Evolutionary conservation across 2,888 invertebrate species (phyloP).

Genomic region (Allygus modestus): DNA sequence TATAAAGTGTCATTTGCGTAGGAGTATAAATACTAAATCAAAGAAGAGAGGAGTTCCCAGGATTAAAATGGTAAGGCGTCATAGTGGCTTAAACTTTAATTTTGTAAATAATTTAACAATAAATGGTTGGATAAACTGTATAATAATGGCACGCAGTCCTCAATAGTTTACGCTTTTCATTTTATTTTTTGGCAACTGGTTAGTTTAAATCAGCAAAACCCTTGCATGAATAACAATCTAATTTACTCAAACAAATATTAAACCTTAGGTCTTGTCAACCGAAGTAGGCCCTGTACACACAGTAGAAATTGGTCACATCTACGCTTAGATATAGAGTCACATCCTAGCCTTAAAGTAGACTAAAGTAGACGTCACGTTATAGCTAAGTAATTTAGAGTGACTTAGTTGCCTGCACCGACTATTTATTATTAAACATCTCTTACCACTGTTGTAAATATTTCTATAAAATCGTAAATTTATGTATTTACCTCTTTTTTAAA

Average conservation of each 20-base stretch:
- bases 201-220: conserved; percentile 29
- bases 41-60: conserved; percentile 27
- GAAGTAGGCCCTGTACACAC: conserved; percentile 27
- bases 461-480: not conserved
- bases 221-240: conserved; percentile 50
- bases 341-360: conserved; percentile 31
- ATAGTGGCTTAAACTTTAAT: conserved; percentile 40
- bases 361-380: conserved; percentile 1
- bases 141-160: conserved; percentile 53
- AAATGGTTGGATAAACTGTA: conserved; percentile 32
- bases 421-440: not conserved
- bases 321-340: conserved; percentile 36
- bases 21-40: conserved; percentile 35
- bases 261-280: conserved; percentile 19
- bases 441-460: conserved; percentile 33
- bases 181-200: conserved; percentile 48
- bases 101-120: conserved; percentile 58
- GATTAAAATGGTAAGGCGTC: conserved; percentile 45
- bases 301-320: conserved; percentile 24
- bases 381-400: not conserved
- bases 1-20: conserved; percentile 11
- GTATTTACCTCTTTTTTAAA: not conserved
- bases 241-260: conserved; percentile 19
- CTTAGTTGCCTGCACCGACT: conserved; percentile 27
- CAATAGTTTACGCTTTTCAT: conserved; percentile 45